Evolutionary conservation across 2,113 vertebrate species (phyloP), one percentile per base, ranked within the genome.

Genomic region (Ochotona princeps): DNA sequence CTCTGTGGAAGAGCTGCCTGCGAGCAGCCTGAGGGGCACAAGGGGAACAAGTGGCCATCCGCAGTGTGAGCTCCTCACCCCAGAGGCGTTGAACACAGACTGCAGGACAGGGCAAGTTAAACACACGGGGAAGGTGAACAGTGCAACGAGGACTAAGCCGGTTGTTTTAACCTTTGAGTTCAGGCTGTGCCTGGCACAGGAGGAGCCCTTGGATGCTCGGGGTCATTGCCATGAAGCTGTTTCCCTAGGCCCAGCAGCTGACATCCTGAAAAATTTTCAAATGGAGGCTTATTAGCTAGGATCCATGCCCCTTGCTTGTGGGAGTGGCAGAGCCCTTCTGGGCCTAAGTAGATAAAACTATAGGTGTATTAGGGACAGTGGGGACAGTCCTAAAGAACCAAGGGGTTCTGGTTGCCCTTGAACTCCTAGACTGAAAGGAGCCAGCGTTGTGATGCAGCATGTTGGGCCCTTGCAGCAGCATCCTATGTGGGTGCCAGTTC

Each of bases 91-190:
- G 74, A 26, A 8, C 0, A 44, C 66, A 79, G 74, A 20, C 57
- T 8, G 14, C 28, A 1, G 8, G 60, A 65, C 26, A 18, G 47
- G 66, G 2, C 32, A 38, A n/a, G 32, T 21, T 51, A 83, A 63
- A 38, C 9, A 38, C 26, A 11, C 0, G 20, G 47, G 20, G 12
- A 44, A 61, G 28, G 49, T 10, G 20, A 20, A 47, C 8, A 7
- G 49, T 54, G 26, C 38, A 67, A 90, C 35, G 32, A 14, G 54
- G 61, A 13, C 61, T 51, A 69, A 13, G 11, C 47, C 26, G 2
- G 63, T 5, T 30, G 30, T 44, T 51, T 32, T 11, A 26, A 76
- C 51, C 44, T 32, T 44, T 26, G 35, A 21, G 57, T 66, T 65
- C 57, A 66, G 54, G 65, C 90, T 18, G 30, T 17, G 1, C 8